Conservation (phyloP, 2,888 invertebrate species). For the Caenorhabditis sinica region DNA sequence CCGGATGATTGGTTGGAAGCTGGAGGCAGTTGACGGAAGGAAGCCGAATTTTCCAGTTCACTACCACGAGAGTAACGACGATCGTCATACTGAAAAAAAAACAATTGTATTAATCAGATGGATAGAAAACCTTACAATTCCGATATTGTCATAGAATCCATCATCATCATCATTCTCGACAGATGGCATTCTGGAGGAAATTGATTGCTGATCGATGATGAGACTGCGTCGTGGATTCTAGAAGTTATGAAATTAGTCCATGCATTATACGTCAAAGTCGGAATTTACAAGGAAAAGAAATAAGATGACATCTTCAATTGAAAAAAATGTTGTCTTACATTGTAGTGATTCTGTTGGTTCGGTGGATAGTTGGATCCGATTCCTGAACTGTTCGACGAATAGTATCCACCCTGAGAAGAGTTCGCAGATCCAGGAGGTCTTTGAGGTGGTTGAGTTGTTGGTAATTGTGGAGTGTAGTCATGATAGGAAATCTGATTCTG, state of each 20-base stretch:
- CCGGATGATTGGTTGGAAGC: slow-evolving; percentile 59
- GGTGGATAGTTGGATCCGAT: slow-evolving; percentile 65
- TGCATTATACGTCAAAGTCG: too few relatives aligned
- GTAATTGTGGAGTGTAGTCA: slow-evolving; percentile 69
- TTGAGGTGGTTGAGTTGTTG: slow-evolving; percentile 71
- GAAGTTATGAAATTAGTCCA: not conserved
- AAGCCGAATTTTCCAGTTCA: slow-evolving; percentile 77
- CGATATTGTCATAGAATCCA: slow-evolving; percentile 82
- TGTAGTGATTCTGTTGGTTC: slow-evolving; percentile 47
- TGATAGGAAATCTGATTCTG: slow-evolving; percentile 58
- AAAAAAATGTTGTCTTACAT: slow-evolving; percentile 29
- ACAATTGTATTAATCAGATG: not conserved
- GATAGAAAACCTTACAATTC: slow-evolving; percentile 65
- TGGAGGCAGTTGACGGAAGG: slow-evolving; percentile 77
- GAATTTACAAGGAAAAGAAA: too few relatives aligned
- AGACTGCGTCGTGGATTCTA: slow-evolving; percentile 70
- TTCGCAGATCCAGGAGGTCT: slow-evolving; percentile 75
- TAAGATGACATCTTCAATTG: too few relatives aligned
- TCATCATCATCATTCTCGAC: slow-evolving; percentile 81
- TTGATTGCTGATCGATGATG: slow-evolving; percentile 72
- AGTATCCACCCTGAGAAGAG: slow-evolving; percentile 80
- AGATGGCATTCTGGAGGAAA: slow-evolving; percentile 77
- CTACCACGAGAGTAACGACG: slow-evolving; percentile 76
- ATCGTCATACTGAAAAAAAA: slow-evolving; percentile 72
- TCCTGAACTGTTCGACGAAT: slow-evolving; percentile 76